phyloP scores from a whole-genome alignment of 2,113 vertebrate genomes.

The Oostethus manadensis region DNA sequence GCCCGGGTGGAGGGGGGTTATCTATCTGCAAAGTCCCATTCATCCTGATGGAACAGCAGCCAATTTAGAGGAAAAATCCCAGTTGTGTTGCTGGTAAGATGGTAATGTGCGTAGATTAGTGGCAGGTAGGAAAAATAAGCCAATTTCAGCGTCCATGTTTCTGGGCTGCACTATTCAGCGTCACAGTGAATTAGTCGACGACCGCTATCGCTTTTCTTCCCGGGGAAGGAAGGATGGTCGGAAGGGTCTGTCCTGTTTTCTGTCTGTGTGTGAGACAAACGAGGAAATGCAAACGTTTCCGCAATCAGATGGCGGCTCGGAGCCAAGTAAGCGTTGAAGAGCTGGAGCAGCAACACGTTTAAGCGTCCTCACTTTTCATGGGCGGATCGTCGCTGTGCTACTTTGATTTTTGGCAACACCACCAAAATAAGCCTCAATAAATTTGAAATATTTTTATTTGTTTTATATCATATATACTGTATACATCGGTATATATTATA shows the following conservation, averaged over 20 bases:
- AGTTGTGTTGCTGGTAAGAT: constrained; percentile 70
- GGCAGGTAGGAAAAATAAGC: constrained; percentile 78
- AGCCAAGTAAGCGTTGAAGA: constrained; percentile 21
- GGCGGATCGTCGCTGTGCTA: too few relatives aligned
- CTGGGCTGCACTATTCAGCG: constrained; percentile 75
- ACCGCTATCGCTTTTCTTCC: constrained; percentile 50
- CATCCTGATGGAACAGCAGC: constrained; percentile 66
- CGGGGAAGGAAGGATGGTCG: constrained; percentile 43
- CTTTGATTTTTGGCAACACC: too few relatives aligned
- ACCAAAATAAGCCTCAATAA: too few relatives aligned
- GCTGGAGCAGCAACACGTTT: background rate
- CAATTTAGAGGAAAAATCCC: constrained; percentile 67
- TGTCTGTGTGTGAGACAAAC: constrained; percentile 25
- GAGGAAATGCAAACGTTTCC: constrained; percentile 39
- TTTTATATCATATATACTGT: background rate
- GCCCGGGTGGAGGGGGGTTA: constrained; percentile 11
- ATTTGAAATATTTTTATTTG: too few relatives aligned
- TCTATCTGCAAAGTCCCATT: constrained; percentile 62
- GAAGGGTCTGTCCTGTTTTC: too few relatives aligned
- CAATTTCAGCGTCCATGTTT: constrained; percentile 77
- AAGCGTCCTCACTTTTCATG: background rate
- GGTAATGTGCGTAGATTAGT: constrained; percentile 77
- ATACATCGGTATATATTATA: too few relatives aligned
- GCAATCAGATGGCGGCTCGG: constrained; percentile 47
- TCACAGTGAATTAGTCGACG: constrained; percentile 65